These are phyloP conservation scores for Palythoa caribaeorum DNA, from an alignment of 92 coral and sea anemone species.

Conservation along the genomic window DNA sequence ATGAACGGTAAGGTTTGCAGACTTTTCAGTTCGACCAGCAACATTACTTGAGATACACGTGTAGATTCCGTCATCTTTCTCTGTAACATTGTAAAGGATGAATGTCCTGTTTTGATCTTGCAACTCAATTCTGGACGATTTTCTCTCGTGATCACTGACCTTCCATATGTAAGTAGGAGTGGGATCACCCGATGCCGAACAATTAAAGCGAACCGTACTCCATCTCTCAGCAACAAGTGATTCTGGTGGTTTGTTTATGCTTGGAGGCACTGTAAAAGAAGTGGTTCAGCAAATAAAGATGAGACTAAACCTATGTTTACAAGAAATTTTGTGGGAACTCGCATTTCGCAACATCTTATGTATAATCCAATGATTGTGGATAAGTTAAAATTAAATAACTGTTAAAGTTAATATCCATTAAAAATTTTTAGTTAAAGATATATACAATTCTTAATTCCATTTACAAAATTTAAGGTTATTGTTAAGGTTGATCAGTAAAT, in stretches of 20 bases:
- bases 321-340: too few relatives aligned
- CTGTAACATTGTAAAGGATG: not conserved
- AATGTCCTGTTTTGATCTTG: not conserved
- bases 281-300: too few relatives aligned
- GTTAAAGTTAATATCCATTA: too few relatives aligned
- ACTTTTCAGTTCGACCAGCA: not conserved
- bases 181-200: not conserved
- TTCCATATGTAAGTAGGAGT: not conserved
- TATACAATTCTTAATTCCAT: too few relatives aligned
- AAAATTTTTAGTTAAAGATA: too few relatives aligned
- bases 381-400: too few relatives aligned
- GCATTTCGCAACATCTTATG: too few relatives aligned
- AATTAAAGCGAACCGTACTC: not conserved
- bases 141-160: not conserved
- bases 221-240: constrained; percentile 18
- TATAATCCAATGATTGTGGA: too few relatives aligned
- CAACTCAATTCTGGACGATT: not conserved
- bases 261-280: not conserved
- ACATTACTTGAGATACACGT: not conserved
- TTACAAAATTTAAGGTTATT: too few relatives aligned
- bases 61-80: constrained; percentile 6
- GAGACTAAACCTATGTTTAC: too few relatives aligned
- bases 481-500: too few relatives aligned
- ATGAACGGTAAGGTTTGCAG: not conserved
- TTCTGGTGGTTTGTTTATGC: not conserved